These are phyloP conservation scores for Ptyas mucosa DNA, from an alignment of 2,113 vertebrate species.

Conservation along the genomic window DNA sequence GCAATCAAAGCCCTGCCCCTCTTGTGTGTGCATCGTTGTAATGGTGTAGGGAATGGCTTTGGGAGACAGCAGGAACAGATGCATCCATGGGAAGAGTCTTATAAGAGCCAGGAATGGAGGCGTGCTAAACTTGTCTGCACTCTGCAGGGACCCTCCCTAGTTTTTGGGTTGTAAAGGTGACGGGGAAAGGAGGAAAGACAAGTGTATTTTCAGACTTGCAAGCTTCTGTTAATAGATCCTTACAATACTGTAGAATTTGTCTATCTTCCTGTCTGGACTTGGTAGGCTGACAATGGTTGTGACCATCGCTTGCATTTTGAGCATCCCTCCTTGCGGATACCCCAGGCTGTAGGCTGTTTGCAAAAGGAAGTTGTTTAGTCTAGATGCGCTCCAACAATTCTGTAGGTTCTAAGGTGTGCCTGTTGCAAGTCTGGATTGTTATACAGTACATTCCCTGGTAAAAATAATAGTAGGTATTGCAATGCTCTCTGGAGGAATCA, in stretches of 20 bases:
- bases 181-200: neutral
- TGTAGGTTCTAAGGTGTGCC: neutral
- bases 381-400: neutral
- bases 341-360: neutral
- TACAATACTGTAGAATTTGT: neutral
- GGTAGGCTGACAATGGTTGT: neutral
- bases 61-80: too few relatives aligned
- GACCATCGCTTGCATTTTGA: neutral
- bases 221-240: neutral
- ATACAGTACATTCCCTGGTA: neutral
- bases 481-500: neutral
- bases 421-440: neutral
- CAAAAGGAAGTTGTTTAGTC: neutral
- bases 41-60: neutral
- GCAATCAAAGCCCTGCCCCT: neutral
- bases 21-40: neutral
- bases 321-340: neutral
- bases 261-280: neutral
- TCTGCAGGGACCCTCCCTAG: too few relatives aligned
- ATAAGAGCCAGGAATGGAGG: too few relatives aligned
- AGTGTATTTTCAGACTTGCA: neutral
- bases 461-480: neutral
- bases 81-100: too few relatives aligned
- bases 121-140: too few relatives aligned
- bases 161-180: neutral